A percentile compares a stretch with the other conserved stretches of the same genome.
Evolutionary conservation across 2,888 invertebrate species (phyloP).

Genomic region (Pecten maximus): DNA sequence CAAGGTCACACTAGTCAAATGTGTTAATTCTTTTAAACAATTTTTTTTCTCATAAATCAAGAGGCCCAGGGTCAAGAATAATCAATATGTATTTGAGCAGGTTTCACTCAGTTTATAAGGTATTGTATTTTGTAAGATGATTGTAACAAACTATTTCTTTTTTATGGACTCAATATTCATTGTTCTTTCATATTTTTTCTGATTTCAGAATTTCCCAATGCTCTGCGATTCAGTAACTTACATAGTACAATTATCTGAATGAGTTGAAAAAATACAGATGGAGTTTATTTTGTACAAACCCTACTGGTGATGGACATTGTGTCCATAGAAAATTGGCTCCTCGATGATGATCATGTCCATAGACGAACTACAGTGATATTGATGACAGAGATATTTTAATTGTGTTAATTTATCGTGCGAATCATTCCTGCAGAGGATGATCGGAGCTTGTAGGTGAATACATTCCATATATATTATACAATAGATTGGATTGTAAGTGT

Average conservation of each 20-base stretch:
- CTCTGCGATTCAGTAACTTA: not conserved
- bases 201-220: not conserved
- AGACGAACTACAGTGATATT: not conserved
- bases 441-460: not conserved
- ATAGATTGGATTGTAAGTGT: not conserved
- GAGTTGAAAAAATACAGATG: not conserved
- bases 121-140: too few relatives aligned
- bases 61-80: too few relatives aligned
- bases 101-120: too few relatives aligned
- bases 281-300: not conserved
- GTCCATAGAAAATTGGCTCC: not conserved
- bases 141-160: too few relatives aligned
- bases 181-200: not conserved
- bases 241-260: not conserved
- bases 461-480: not conserved
- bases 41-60: too few relatives aligned
- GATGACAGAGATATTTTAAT: not conserved
- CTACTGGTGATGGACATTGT: slow-evolving; percentile 2
- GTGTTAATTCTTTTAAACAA: too few relatives aligned
- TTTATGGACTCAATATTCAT: not conserved
- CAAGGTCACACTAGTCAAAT: too few relatives aligned
- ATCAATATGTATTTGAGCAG: too few relatives aligned
- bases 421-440: not conserved
- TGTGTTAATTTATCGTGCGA: not conserved
- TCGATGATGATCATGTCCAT: not conserved